These are phyloP conservation scores for Taenaris catops DNA, from an alignment of 2,888 invertebrate genomes.

Conservation along the genomic window DNA sequence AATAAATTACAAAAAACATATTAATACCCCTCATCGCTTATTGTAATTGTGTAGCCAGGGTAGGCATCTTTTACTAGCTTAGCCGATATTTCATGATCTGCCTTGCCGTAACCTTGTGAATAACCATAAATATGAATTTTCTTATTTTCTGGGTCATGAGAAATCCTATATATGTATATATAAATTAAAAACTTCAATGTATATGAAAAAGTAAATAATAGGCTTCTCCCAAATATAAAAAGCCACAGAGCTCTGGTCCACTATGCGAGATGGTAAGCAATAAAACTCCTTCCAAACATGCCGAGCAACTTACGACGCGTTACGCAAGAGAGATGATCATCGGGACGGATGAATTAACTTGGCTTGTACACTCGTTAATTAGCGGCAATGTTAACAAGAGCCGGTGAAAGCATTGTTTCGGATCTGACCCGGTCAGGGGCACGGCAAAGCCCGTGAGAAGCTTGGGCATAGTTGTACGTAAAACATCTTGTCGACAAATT, in stretches of 20 bases:
- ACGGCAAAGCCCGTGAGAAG: conserved; percentile 43
- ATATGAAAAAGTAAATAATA: too few relatives aligned
- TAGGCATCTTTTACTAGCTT: conserved; percentile 86
- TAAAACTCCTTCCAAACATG: too few relatives aligned
- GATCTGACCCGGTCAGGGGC: conserved; percentile 32
- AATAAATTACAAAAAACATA: too few relatives aligned
- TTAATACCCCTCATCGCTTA: conserved; percentile 92
- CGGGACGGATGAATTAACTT: conserved; percentile 17
- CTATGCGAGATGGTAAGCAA: too few relatives aligned
- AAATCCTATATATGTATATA: too few relatives aligned
- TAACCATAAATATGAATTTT: conserved; percentile 95
- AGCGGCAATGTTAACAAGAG: conserved; percentile 43
- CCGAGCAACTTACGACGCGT: too few relatives aligned
- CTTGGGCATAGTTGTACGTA: too few relatives aligned
- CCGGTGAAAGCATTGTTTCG: conserved; percentile 65
- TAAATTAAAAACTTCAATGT: too few relatives aligned
- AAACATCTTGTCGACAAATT: too few relatives aligned
- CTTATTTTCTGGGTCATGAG: conserved; percentile 88
- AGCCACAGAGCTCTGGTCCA: too few relatives aligned
- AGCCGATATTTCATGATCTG: conserved; percentile 90
- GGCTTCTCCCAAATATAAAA: too few relatives aligned
- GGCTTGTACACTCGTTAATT: conserved; percentile 46
- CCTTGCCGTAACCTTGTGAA: conserved; percentile 94
- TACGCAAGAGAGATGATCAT: too few relatives aligned
- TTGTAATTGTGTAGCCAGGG: conserved; percentile 87